These are phyloP conservation scores for Microctenopoma stevenorrisi DNA, from an alignment of 2,797 vertebrate genomes.

Conservation along the genomic window DNA sequence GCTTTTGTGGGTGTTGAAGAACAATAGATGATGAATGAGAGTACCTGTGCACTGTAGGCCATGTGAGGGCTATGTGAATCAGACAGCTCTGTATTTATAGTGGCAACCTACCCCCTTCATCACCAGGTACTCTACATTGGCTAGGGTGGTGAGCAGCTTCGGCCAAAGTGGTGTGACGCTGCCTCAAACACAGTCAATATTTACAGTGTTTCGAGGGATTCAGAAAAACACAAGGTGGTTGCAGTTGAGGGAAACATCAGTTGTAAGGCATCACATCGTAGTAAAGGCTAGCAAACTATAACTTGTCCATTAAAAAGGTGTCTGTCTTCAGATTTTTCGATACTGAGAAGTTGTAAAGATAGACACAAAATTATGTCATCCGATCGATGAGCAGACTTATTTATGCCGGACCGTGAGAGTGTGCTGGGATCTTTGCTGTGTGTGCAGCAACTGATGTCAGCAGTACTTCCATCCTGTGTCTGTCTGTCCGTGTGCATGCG, in stretches of 20 bases:
- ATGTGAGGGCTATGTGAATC: slow-evolving; percentile 55
- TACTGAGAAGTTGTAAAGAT: background rate
- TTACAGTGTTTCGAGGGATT: slow-evolving; percentile 4
- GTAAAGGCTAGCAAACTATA: background rate
- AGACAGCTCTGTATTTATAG: slow-evolving; percentile 54
- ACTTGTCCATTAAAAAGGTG: too few relatives aligned
- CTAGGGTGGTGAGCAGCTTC: slow-evolving; percentile 15
- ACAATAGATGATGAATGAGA: slow-evolving; percentile 70
- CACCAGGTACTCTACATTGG: slow-evolving; percentile 36
- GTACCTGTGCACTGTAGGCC: slow-evolving; percentile 29
- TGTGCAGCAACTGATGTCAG: slow-evolving; percentile 26
- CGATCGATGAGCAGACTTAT: slow-evolving; percentile 53
- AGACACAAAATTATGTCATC: background rate
- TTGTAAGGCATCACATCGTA: too few relatives aligned
- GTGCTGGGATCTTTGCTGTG: slow-evolving; percentile 31
- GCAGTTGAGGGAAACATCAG: slow-evolving; percentile 3
- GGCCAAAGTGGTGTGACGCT: slow-evolving; percentile 30
- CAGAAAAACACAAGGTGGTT: slow-evolving; percentile 5
- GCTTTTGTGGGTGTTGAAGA: slow-evolving; percentile 57
- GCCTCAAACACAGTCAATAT: slow-evolving; percentile 19
- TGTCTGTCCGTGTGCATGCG: background rate
- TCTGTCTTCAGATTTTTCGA: too few relatives aligned
- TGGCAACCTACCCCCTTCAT: slow-evolving; percentile 46
- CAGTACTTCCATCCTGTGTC: slow-evolving; percentile 54
- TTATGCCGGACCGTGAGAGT: slow-evolving; percentile 44